Percentiles rank a stretch among this genome's conserved stretches.
These are phyloP conservation scores for Phacellophora camtschatica DNA, from an alignment of 30 jellyfish, hydroid and myxozoan genomes.

Conservation along the genomic window DNA sequence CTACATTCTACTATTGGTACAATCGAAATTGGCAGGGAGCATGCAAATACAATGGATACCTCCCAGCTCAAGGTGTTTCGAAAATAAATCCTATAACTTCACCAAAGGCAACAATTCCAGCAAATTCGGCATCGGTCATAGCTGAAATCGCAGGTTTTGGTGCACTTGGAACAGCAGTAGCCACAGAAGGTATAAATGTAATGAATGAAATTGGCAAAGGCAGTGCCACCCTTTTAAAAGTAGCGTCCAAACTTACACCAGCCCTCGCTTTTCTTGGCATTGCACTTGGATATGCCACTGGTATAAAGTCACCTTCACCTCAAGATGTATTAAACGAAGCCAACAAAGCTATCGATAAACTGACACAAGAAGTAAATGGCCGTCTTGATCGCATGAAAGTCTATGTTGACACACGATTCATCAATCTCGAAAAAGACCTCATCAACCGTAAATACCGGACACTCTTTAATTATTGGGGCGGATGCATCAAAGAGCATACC, in stretches of 20 bases:
- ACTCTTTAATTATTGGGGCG: not conserved
- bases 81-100: not conserved
- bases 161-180: not conserved
- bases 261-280: constrained; percentile 28
- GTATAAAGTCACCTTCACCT: constrained; percentile 18
- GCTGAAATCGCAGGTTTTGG: not conserved
- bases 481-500: constrained; percentile 3
- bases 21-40: not conserved
- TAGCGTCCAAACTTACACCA: constrained; percentile 32
- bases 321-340: constrained; percentile 20
- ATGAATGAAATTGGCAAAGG: not conserved
- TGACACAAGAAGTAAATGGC: constrained; percentile 33
- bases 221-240: not conserved
- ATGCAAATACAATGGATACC: constrained; percentile 11
- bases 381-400: constrained; percentile 14
- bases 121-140: not conserved
- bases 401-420: constrained; percentile 1
- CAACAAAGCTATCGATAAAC: constrained; percentile 38
- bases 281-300: constrained; percentile 30
- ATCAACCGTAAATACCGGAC: not conserved
- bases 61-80: constrained; percentile 1
- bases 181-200: not conserved
- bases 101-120: constrained; percentile 8
- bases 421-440: constrained; percentile 7
- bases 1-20: not conserved